Base-by-base conservation (phyloP, 1,140 invertebrate species). In the Drosophila malerkotliana region DNA sequence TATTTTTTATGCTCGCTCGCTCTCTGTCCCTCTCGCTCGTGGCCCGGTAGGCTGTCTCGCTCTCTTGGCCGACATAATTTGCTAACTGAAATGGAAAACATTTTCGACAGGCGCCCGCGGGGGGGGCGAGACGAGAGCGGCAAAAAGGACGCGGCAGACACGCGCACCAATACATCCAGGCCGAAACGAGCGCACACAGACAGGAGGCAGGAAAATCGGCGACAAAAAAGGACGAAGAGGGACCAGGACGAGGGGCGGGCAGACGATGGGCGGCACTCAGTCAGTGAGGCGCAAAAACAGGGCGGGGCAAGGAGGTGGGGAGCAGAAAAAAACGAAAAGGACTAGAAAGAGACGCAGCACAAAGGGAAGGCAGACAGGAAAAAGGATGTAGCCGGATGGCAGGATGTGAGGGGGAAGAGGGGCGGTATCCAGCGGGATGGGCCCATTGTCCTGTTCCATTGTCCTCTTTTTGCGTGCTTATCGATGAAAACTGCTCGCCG, bases 21-120 rank as follows among this genome's bases (percentile, higher is more conserved):
- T 59, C 53, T 34, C 24, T 41, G 49, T 41, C 63, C 32, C 8
- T 48, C 8, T 45, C 15, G 4, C 51, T 12, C 30, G 5, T 14
- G 15, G 7, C 24, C 14, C 28, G 12, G 39, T 6, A 14, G 14
- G 53, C 62, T 5, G 18, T 69, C 67, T 69, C 67, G 69, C 72
- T 69, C 66, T 64, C 74, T 87, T 87, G 82, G 84, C 79, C 79
- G 84, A 87, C 84, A 87, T 87, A 88, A 87, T 87, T 87, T 87
- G 83, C 83, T 83, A 89, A 89, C 83, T 88, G 83, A 88, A 88
- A 88, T 88, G 84, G 83, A 88, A 88, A 88, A 88, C 83, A 89
- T 88, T 88, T 88, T 89, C 84, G 83, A 87, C 83, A 87, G 83
- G 60, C 75, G 53, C 51, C 18, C 37, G 75, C 34, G 57, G 62